Conservation (phyloP, 1,140 invertebrate species). For the Dendroctonus ponderosae region DNA sequence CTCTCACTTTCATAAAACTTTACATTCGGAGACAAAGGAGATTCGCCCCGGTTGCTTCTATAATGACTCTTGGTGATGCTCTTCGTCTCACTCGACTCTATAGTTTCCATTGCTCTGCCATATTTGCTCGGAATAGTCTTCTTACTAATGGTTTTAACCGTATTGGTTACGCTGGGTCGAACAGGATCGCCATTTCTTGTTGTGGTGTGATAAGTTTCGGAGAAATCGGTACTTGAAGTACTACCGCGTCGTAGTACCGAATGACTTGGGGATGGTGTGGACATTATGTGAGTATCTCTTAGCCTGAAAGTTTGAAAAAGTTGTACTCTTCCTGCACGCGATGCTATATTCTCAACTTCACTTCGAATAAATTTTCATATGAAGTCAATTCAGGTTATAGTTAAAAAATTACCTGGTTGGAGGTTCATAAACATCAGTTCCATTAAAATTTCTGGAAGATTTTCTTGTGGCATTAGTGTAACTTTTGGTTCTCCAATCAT, state of each 20-base stretch:
- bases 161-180: slow-evolving; percentile 64
- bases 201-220: slow-evolving; percentile 66
- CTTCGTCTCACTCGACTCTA: slow-evolving; percentile 67
- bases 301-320: slow-evolving; percentile 26
- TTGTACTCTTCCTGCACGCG: not conserved
- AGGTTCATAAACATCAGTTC: slow-evolving; percentile 47
- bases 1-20: slow-evolving; percentile 55
- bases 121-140: slow-evolving; percentile 63
- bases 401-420: slow-evolving; percentile 39
- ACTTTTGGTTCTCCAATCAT: slow-evolving; percentile 36
- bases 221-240: slow-evolving; percentile 66
- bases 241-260: slow-evolving; percentile 56
- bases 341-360: not conserved
- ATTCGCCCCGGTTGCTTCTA: slow-evolving; percentile 48
- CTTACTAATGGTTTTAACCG: slow-evolving; percentile 64
- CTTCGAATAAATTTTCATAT: not conserved
- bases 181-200: slow-evolving; percentile 63
- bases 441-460: slow-evolving; percentile 44
- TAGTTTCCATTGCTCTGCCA: slow-evolving; percentile 59
- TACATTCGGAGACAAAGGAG: slow-evolving; percentile 38
- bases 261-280: slow-evolving; percentile 34
- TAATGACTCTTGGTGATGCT: slow-evolving; percentile 65
- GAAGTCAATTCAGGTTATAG: not conserved
- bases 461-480: slow-evolving; percentile 47
- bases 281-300: slow-evolving; percentile 36